A percentile compares a stretch with the other conserved stretches of the same genome.
Evolutionary conservation across 2,113 vertebrate species (phyloP).

Genomic region (Bagarius yarrelli): DNA sequence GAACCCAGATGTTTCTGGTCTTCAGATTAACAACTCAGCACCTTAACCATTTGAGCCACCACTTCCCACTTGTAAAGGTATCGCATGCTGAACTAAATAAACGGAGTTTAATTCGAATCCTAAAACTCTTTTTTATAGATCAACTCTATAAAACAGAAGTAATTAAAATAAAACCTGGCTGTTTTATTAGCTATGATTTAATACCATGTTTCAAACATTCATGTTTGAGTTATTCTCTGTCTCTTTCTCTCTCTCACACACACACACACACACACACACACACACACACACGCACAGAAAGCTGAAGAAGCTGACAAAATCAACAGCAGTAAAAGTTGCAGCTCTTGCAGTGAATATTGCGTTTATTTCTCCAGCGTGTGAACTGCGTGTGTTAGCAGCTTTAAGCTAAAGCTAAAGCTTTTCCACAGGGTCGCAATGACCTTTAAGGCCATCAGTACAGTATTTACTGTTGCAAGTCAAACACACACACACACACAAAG

Average conservation of each 20-base stretch:
- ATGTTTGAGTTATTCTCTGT: not conserved
- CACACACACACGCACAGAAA: not conserved
- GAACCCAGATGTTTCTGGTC: no score
- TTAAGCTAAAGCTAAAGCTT: not conserved
- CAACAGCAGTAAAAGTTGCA: constrained; percentile 18
- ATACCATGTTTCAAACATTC: not conserved
- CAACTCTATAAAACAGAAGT: not conserved
- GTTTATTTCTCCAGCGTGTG: constrained; percentile 13
- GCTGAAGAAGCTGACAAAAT: constrained; percentile 4
- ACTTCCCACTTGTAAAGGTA: not conserved
- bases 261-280: no score
- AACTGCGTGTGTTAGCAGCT: constrained; percentile 28
- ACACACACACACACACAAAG: no score
- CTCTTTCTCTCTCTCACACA: not conserved
- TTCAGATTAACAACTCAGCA: no score
- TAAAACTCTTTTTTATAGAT: not conserved
- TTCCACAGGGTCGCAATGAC: no score
- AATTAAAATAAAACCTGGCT: not conserved
- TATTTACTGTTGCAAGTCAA: no score
- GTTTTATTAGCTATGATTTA: not conserved
- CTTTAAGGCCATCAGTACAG: no score
- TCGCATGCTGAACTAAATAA: not conserved
- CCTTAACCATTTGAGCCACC: no score
- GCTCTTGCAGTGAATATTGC: constrained; percentile 28
- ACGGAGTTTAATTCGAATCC: not conserved